Base-by-base conservation (phyloP, 23 tunicate genomes). In the Clavelina lepadiformis region DNA sequence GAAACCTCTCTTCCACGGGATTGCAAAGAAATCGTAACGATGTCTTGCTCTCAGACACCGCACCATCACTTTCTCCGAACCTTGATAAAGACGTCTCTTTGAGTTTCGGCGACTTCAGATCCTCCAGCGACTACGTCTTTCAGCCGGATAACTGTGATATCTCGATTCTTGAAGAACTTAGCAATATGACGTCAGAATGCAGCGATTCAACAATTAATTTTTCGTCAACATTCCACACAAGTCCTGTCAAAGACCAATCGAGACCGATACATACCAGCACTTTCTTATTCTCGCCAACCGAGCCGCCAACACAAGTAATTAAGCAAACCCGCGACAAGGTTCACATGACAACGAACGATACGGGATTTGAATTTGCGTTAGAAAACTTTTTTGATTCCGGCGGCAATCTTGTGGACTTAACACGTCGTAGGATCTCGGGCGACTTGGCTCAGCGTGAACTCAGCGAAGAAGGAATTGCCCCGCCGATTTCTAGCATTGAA, bases 401-500 rank as follows among this genome's bases (percentile, higher is more conserved):
- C 11, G 15, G 13, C 15, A 8, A 8, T 41, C 49, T 8, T 15
- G 49, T 41, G 49, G 49, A 41, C 15, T 15, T 15, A 8, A 41
- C 11, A 15, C 49, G 15, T 11, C 49, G 49, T 8, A 8, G 15
- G 11, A 41, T 41, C 13, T 8, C 11, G 11, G 49, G 49, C 49
- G 13, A 8, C 49, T 15, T 41, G 21, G n/a, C n/a, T n/a, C 24
- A 28, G 21, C 27, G 22, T 46, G 57, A 46, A 13, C 34, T 11
- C 34, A 46, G 4, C 7, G 35, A 46, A 5, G 57, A 66, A n/a
- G 35, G 57, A 24, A 3, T 35, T 22, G 74, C 74, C 44, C 69
- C 76, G 13, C 69, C 69, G 1, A 68, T 78, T 6, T 51, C 72
- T 31, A 78, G 69, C 46, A 57, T 80, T 3, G 87, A 80, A 54